Evolutionary conservation across 2,113 vertebrate species (phyloP).

Genomic region (Paradoxurus hermaphroditus): DNA sequence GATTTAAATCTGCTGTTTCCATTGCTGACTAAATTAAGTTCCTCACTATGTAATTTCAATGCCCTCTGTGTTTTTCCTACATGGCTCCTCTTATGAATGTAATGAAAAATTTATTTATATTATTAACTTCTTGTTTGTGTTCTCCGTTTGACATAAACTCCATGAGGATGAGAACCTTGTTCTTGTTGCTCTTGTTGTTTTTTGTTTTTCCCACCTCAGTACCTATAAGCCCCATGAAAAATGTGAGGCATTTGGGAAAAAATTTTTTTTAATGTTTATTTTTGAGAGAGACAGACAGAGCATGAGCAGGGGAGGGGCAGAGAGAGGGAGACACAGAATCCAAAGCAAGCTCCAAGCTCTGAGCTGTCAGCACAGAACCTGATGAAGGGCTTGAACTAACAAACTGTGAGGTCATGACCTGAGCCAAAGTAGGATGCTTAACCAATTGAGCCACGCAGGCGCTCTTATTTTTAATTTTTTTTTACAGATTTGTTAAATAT

Average conservation of each 20-base stretch:
- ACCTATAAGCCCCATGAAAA: neutral
- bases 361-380: too few relatives aligned
- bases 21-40: neutral
- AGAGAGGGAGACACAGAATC: too few relatives aligned
- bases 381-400: too few relatives aligned
- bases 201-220: neutral
- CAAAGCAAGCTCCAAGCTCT: too few relatives aligned
- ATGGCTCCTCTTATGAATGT: neutral
- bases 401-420: too few relatives aligned
- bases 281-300: too few relatives aligned
- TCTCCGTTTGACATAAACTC: neutral
- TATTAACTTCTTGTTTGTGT: neutral
- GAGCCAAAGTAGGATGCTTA: too few relatives aligned
- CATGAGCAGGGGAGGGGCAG: too few relatives aligned
- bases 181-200: neutral
- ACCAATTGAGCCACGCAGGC: too few relatives aligned
- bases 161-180: neutral
- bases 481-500: neutral
- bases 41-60: neutral
- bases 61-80: neutral
- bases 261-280: too few relatives aligned
- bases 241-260: neutral
- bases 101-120: slow-evolving; percentile 36
- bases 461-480: too few relatives aligned
- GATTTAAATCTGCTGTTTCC: neutral